Evolutionary conservation across 2,797 vertebrate species (phyloP).

Genomic region (Oceanodroma leucorhoa): DNA sequence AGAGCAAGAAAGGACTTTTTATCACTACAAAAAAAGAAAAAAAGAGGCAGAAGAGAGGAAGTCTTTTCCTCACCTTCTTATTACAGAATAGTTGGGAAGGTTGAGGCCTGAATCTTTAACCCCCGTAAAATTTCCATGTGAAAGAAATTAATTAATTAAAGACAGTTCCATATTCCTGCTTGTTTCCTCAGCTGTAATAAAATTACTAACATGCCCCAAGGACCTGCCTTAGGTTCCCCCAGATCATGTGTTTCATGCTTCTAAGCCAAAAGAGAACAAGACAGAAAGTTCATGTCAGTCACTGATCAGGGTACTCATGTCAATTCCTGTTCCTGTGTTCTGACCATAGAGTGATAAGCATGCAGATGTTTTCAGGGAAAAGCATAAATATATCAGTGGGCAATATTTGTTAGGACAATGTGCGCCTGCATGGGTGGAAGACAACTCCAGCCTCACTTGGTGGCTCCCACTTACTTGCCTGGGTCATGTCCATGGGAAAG

Average conservation of each 20-base stretch:
- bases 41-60: background rate
- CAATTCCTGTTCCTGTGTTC: background rate
- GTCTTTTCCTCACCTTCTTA: background rate
- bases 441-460: background rate
- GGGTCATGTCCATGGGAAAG: background rate
- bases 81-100: background rate
- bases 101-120: background rate
- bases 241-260: background rate
- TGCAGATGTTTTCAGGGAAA: background rate
- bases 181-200: background rate
- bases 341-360: background rate
- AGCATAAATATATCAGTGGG: fast-evolving
- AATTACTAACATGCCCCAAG: background rate
- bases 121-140: background rate
- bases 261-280: background rate
- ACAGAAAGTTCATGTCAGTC: background rate
- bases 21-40: background rate
- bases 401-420: background rate
- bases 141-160: background rate
- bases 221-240: background rate
- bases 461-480: background rate
- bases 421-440: background rate
- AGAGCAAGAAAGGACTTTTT: background rate
- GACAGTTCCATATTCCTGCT: background rate
- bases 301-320: background rate